phyloP scores from a whole-genome alignment of 2,113 vertebrate species.

The Orycteropus afer region DNA sequence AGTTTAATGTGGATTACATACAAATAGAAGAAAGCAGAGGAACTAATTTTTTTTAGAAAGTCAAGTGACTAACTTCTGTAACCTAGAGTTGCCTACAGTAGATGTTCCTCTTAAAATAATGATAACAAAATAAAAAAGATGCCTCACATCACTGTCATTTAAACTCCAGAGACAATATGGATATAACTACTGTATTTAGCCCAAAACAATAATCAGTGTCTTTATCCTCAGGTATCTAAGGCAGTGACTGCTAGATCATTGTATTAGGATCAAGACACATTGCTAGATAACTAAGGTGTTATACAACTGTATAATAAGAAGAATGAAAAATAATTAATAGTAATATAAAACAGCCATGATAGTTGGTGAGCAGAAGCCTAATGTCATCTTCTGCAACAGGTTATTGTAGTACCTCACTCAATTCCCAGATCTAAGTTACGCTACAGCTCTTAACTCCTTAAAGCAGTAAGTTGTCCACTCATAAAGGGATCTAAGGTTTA shows the following conservation, averaged over 20 bases:
- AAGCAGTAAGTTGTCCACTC: background rate
- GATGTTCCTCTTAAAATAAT: background rate
- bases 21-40: background rate
- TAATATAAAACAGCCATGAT: background rate
- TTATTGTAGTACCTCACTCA: background rate
- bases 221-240: background rate
- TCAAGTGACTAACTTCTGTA: background rate
- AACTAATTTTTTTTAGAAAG: background rate
- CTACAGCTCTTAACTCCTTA: background rate
- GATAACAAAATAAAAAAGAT: background rate
- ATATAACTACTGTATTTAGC: background rate
- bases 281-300: background rate
- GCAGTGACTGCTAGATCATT: background rate
- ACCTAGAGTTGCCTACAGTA: background rate
- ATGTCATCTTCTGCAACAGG: background rate
- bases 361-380: background rate
- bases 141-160: background rate
- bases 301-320: background rate
- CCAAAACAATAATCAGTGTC: background rate
- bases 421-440: background rate
- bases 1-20: rapidly evolving
- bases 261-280: background rate
- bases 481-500: background rate
- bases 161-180: background rate
- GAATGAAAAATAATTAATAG: no score